Evolutionary conservation across 1,140 invertebrate species (phyloP).

Genomic region (Rhynchophorus ferrugineus): DNA sequence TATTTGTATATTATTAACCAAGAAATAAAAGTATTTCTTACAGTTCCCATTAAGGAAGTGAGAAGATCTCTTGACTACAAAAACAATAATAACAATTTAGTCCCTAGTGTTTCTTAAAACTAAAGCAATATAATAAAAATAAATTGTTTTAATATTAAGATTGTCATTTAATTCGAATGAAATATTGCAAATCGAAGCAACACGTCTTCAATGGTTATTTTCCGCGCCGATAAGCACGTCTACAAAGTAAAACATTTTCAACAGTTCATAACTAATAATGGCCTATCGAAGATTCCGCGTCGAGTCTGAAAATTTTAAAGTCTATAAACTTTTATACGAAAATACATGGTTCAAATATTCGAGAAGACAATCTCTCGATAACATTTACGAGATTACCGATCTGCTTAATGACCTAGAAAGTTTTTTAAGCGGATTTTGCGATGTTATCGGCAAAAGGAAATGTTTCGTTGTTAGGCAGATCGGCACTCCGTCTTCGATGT

Average conservation of each 20-base stretch:
- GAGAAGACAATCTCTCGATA: not conserved
- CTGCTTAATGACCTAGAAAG: not conserved
- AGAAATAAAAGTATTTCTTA: too few species aligned
- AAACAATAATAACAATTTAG: too few species aligned
- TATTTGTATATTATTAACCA: too few species aligned
- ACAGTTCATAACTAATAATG: not conserved
- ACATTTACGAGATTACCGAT: not conserved
- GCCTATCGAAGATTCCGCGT: not conserved
- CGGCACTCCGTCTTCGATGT: not conserved
- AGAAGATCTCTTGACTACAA: too few species aligned
- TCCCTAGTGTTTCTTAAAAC: too few species aligned
- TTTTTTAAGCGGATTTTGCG: not conserved
- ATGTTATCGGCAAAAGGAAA: not conserved
- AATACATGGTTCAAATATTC: not conserved
- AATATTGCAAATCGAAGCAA: too few species aligned
- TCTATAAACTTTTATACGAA: not conserved
- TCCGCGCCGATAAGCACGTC: too few species aligned
- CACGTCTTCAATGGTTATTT: too few species aligned
- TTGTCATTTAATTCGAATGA: too few species aligned
- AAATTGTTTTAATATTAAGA: too few species aligned
- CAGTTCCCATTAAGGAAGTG: too few species aligned
- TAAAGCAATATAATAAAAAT: too few species aligned
- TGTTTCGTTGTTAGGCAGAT: not conserved
- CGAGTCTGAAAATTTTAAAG: not conserved
- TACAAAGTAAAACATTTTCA: not conserved